Percentiles rank a stretch among this genome's conserved stretches.
Conservation (phyloP, 2,888 invertebrate species). For the Platycheirus rosarum region DNA sequence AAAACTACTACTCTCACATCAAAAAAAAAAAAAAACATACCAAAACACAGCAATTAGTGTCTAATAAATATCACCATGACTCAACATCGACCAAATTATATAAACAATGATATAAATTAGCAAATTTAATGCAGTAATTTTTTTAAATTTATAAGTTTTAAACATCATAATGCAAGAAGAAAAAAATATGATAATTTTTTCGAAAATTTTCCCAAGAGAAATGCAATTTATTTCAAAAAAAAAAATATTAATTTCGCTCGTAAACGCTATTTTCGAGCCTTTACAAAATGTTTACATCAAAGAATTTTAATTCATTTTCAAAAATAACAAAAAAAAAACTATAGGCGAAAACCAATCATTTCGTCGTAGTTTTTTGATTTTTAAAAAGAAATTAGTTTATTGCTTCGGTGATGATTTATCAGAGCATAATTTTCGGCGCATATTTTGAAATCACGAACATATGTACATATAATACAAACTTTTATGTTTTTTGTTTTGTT, state of each 20-base stretch:
- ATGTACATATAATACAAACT: too few relatives aligned
- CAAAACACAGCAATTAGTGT: not conserved
- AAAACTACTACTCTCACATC: not conserved
- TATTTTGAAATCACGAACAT: too few relatives aligned
- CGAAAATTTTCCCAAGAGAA: not conserved
- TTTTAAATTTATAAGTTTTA: slow-evolving; percentile 16
- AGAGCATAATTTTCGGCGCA: too few relatives aligned
- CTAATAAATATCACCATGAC: slow-evolving; percentile 1
- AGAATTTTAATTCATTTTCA: slow-evolving; percentile 14
- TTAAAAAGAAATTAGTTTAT: not conserved
- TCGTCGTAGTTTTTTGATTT: not conserved
- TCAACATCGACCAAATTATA: not conserved
- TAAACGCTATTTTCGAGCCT: not conserved
- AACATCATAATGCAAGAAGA: not conserved
- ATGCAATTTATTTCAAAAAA: not conserved
- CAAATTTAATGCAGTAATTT: not conserved
- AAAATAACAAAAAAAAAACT: too few relatives aligned
- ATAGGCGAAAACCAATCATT: too few relatives aligned
- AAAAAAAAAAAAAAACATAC: not conserved
- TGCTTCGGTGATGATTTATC: too few relatives aligned
- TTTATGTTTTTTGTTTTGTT: not conserved
- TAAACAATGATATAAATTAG: slow-evolving; percentile 2
- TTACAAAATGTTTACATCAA: slow-evolving; percentile 10
- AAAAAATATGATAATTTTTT: not conserved
- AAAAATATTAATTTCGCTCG: slow-evolving; percentile 1